phyloP scores from a whole-genome alignment of 2,113 vertebrate species.

The Dolichallabes microphthalmus region DNA sequence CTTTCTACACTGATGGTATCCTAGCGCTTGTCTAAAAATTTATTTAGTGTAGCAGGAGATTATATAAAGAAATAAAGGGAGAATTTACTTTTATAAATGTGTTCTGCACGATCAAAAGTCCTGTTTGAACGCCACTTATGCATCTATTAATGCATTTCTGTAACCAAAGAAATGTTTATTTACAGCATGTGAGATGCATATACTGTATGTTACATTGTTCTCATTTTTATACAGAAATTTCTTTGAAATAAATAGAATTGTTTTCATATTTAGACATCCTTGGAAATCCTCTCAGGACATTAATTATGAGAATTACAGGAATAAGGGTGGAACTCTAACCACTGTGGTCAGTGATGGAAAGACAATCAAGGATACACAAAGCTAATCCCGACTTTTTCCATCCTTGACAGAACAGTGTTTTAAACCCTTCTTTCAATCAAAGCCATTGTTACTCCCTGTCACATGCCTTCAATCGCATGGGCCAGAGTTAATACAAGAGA shows the following conservation, averaged over 20 bases:
- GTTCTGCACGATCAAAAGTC: no score
- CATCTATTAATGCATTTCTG: no score
- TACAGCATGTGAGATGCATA: neutral
- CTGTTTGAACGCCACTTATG: no score
- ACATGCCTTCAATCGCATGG: slow-evolving; percentile 57
- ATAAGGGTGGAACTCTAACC: neutral
- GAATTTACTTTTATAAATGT: no score
- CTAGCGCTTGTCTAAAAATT: no score
- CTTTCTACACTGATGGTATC: no score
- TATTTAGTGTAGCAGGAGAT: no score
- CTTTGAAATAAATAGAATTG: no score
- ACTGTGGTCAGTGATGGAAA: slow-evolving; percentile 13
- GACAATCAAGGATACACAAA: slow-evolving; percentile 28
- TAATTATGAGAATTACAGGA: slow-evolving; percentile 19
- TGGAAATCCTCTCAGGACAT: neutral
- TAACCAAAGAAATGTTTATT: neutral
- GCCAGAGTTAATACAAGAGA: neutral
- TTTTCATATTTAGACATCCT: neutral
- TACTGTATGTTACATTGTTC: neutral
- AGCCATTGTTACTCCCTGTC: slow-evolving; percentile 59
- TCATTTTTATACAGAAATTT: neutral
- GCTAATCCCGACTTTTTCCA: slow-evolving; percentile 57
- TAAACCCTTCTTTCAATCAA: slow-evolving; percentile 58
- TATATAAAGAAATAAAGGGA: no score
- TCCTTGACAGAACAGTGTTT: slow-evolving; percentile 61